These are phyloP conservation scores for Malurus melanocephalus DNA, from an alignment of 2,113 vertebrate species.

Conservation along the genomic window DNA sequence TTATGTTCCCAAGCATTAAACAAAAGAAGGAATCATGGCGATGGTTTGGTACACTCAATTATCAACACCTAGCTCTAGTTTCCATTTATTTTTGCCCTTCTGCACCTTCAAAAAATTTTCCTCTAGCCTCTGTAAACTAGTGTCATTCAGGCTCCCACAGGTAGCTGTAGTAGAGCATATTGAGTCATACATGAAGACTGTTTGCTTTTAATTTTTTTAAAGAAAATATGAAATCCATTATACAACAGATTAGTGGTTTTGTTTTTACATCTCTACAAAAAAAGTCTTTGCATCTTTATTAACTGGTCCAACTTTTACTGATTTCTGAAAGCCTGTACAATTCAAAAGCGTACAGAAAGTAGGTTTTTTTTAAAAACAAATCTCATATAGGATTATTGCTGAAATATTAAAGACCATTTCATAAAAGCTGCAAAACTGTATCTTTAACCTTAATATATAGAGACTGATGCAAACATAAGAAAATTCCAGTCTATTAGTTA, in stretches of 20 bases:
- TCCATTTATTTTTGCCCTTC: slow-evolving; percentile 56
- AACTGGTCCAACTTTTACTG: slow-evolving; percentile 59
- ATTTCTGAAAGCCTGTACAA: slow-evolving; percentile 68
- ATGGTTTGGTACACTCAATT: slow-evolving; percentile 50
- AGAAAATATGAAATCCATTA: slow-evolving; percentile 71
- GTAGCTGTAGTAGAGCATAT: slow-evolving; percentile 57
- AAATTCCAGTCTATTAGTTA: slow-evolving; percentile 71
- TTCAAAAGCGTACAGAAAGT: slow-evolving; percentile 65
- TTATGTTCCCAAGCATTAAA: slow-evolving; percentile 64
- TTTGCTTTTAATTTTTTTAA: slow-evolving; percentile 62
- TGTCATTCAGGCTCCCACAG: slow-evolving; percentile 55
- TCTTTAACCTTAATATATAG: slow-evolving; percentile 65
- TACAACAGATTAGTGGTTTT: slow-evolving; percentile 70
- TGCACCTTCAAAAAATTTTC: slow-evolving; percentile 50
- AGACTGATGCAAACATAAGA: slow-evolving; percentile 62
- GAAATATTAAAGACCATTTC: slow-evolving; percentile 73
- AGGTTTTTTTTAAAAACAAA: slow-evolving; percentile 59
- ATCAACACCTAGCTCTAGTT: slow-evolving; percentile 49
- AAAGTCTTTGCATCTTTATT: slow-evolving; percentile 68
- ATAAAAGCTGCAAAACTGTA: slow-evolving; percentile 70
- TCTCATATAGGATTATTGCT: slow-evolving; percentile 70
- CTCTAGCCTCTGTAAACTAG: slow-evolving; percentile 47
- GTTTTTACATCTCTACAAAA: slow-evolving; percentile 75
- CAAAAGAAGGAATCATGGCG: slow-evolving; percentile 59
- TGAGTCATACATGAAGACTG: slow-evolving; percentile 59